Base-by-base conservation (phyloP, 1,140 invertebrate genomes). In the Bombus consobrinus region DNA sequence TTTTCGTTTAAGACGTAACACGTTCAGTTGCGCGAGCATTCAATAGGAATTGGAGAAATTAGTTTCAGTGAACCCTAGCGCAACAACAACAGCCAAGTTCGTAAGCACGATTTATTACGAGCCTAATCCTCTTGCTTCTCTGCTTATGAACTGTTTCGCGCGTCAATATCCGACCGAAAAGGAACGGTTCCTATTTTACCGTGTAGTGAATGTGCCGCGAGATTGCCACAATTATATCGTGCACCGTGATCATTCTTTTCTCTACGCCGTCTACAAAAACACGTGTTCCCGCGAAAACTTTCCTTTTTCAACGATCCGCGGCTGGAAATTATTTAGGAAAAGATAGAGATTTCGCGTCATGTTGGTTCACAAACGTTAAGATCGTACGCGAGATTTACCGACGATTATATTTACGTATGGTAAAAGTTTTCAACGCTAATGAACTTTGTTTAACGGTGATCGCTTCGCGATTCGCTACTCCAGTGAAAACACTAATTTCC, bases 181-280 rank as follows among this genome's bases (percentile, higher is more conserved):
- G 81, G 47, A 74, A 64, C 22, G 22, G 28, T 77, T 72, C 69
- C 73, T 77, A 64, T 69, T 41, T 18, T 25, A 53, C 22, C 69
- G 34, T 13, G 22, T 39, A 22, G 80, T 13, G 80, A 75, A 82
- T n/a, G 80, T 47, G n/a, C 64, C 74, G 22, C 64, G 41, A 66
- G 78, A 83, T 77, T 68, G 64, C 81, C 53, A 77, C 41, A 77
- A 83, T 83, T 83, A 83, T 57, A 83, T 69, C 64, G 72, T 8
- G 72, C 9, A 8, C 18, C 18, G 47, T 53, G 81, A 66, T 76
- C 74, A 28, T 76, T 83, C 73, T 77, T 69, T 57, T 68, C 37
- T 59, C 57, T 34, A 32, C 22, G 18, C 12, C 13, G 39, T 9
- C 22, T 18, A 22, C 22, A 78, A 78, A 77, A 78, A 69, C 47